Evolutionary conservation across 1,140 invertebrate genomes (phyloP).

Genomic region (Apis mellifera): Amel_HAv3.1 CM009939.2:10211001-10211500

Average conservation of each 20-base stretch:
- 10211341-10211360: neutral
- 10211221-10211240: neutral
- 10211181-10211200: neutral
- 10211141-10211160: neutral
- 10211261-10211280: neutral
- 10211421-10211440: constrained; percentile 13
- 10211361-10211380: no score
- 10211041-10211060: no score
- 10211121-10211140: neutral
- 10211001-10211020: neutral
- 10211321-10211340: neutral
- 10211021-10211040: no score
- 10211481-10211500: constrained; percentile 2
- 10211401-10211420: neutral
- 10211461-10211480: neutral
- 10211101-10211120: neutral
- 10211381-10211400: neutral
- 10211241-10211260: neutral
- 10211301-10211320: neutral
- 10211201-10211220: neutral
- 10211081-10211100: neutral
- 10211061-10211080: no score
- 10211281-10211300: neutral
- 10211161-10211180: neutral
- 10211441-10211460: neutral